phyloP scores from a whole-genome alignment of 2,888 invertebrate genomes.

The Mesorhabditis belari region DNA sequence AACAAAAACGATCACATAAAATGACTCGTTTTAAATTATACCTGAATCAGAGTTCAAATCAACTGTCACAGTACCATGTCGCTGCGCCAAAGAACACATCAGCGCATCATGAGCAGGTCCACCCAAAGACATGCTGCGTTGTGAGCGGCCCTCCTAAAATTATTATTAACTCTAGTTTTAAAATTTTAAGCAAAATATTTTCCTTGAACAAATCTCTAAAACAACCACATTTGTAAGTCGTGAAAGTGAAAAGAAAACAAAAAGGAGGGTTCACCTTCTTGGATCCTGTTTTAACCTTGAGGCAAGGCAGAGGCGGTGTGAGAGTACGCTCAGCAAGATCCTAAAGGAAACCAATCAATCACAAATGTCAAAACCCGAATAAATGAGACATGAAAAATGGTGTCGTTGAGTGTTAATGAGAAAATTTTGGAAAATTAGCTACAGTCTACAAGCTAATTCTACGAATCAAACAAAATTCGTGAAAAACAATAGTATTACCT shows the following conservation, averaged over 20 bases:
- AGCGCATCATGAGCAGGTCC: constrained; percentile 50
- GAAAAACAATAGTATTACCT: not conserved
- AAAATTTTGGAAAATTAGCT: not conserved
- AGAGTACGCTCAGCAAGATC: constrained; percentile 18
- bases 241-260: not conserved
- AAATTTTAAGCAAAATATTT: not conserved
- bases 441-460: not conserved
- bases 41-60: constrained; percentile 31
- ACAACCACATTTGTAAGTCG: not conserved
- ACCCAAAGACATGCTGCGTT: constrained; percentile 50
- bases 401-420: not conserved
- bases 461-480: not conserved
- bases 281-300: constrained; percentile 18
- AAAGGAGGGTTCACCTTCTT: not conserved
- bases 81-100: constrained; percentile 32
- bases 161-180: not conserved
- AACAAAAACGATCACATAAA: too few species aligned
- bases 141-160: constrained; percentile 42
- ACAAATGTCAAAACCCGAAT: not conserved
- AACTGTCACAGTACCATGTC: constrained; percentile 16
- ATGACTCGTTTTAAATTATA: constrained; percentile 5
- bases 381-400: not conserved
- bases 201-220: not conserved
- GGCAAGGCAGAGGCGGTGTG: constrained; percentile 29
- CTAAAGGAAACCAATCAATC: not conserved